These are phyloP conservation scores for Mesochorus sp. DNA, from an alignment of 2,888 invertebrate species.

Conservation along the genomic window DNA sequence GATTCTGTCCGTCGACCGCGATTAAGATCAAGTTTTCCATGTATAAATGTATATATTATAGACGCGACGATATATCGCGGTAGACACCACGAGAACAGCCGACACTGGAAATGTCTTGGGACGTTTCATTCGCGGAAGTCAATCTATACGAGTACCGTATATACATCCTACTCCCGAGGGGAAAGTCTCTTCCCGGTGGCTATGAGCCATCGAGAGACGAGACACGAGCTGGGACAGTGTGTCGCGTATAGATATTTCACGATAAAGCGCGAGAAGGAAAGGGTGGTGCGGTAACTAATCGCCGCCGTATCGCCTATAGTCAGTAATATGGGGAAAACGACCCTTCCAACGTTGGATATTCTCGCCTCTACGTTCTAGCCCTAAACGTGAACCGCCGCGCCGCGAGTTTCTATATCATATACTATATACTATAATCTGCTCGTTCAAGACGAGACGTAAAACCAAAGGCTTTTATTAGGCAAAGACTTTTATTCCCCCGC, in stretches of 20 bases:
- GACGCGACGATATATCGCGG: no score
- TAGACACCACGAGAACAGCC: constrained; percentile 12
- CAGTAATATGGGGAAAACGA: constrained; percentile 70
- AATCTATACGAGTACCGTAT: constrained; percentile 19
- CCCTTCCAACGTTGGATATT: constrained; percentile 57
- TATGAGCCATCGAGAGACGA: neutral
- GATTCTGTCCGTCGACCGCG: no score
- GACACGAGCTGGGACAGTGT: neutral
- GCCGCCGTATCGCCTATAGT: constrained; percentile 75
- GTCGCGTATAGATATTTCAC: constrained; percentile 55
- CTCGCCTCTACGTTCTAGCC: constrained; percentile 41
- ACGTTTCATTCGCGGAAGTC: constrained; percentile 43
- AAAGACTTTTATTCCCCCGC: no score
- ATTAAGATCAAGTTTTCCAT: no score
- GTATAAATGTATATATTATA: no score
- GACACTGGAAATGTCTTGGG: constrained; percentile 46
- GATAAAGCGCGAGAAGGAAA: constrained; percentile 3
- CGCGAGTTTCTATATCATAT: constrained; percentile 60
- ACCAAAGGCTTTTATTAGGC: no score
- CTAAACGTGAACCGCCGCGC: constrained; percentile 58
- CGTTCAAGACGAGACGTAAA: constrained; percentile 51
- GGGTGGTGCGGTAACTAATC: constrained; percentile 73
- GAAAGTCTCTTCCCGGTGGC: neutral
- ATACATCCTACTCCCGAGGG: neutral
- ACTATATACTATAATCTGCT: no score